Base-by-base conservation (phyloP, 2,888 invertebrate genomes). In the Creontiades dilutus region DNA sequence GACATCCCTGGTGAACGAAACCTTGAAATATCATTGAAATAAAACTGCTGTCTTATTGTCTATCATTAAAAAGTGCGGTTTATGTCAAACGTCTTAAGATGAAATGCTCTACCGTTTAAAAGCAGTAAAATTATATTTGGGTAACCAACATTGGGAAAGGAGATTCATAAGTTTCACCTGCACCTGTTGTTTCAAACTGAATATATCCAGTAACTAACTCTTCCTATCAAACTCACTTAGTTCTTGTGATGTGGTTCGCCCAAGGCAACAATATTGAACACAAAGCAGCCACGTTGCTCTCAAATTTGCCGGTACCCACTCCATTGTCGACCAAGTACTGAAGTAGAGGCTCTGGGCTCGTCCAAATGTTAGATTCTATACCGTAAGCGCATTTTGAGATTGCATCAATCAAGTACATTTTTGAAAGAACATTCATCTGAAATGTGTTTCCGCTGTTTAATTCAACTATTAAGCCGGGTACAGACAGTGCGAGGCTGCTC, bases 331-430 rank as follows among this genome's bases (percentile, higher is more conserved):
- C 46, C 78, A 78, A 16, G 19, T 37, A 5, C 11, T 19, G 37
- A 5, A 84, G 19, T 0, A 52, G 47, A 19, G 57, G 55, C 16
- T 84, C 84, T 16, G 84, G 84, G n/a, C 23, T n/a, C 23, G 48
- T 48, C 57, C 52, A 84, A 9, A 57, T 23, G 19, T 84, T 57
- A 4, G 28, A 4, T 12, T 84, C 84, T 1, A 84, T 27, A 19
- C 84, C 84, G 84, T 55, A 84, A 4, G 46, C 84, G 27, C 52
- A 47, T 13, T 52, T 84, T 12, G 57, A 28, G 16, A 84, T 52
- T 2, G 84, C 57, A 52, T 84, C 84, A 12, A 84, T 84, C 84
- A 57, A 23, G 27, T 55, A 84, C 16, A 55, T 84, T 52, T 27
- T 55, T 9, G 84, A 14, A 13, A 84, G 0, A 23, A 0, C 3